Evolutionary conservation across 2,113 vertebrate species (phyloP), one percentile per base, ranked within the genome.

Genomic region (Psettodes erumei): DNA sequence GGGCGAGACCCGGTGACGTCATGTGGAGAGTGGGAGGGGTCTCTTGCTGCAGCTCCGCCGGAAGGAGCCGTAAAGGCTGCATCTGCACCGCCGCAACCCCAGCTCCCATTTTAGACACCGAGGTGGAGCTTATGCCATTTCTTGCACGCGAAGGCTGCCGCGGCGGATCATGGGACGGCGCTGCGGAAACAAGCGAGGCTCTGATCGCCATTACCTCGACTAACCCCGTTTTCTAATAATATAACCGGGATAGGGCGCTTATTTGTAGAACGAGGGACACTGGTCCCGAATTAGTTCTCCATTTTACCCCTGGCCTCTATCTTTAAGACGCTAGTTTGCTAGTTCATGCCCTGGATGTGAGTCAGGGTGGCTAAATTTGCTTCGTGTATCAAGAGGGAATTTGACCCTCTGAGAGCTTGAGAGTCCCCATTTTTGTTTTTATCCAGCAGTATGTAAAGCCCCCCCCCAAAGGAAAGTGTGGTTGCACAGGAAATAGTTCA

Each of bases 91-190:
- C 81, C 27, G 3, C 5, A 84, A 73, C 54, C 50, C 66, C 77
- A 72, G 91, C 90, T 91, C 89, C 92, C 92, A 93, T 93, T 91
- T 93, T 93, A 91, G 78, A 85, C 75, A n/a, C 66, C 37, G 74
- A 83, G 75, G 75, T 71, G 75, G 79, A 82, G 78, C 47, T 54
- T 60, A 15, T 4, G 37, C 13, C 25, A 6, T 28, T 28, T 75
- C 23, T 32, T 12, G 35, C 6, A 7, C 5, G 30, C 66, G 32
- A n/a, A 0, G 32, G 21, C 33, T n/a, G 5, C 1, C 47, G 23
- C 19, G 8, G 1, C 8, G 40, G 9, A 40, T 16, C 54, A 45
- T 42, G 6, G 12, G 32, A 37, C 55, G 19, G 5, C 11, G 55
- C 33, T 12, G 19, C 32, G 6, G 43, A 18, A n/a, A n/a, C n/a